phyloP scores from a whole-genome alignment of 2,113 vertebrate genomes.

The Ibidorhyncha struthersii region DNA sequence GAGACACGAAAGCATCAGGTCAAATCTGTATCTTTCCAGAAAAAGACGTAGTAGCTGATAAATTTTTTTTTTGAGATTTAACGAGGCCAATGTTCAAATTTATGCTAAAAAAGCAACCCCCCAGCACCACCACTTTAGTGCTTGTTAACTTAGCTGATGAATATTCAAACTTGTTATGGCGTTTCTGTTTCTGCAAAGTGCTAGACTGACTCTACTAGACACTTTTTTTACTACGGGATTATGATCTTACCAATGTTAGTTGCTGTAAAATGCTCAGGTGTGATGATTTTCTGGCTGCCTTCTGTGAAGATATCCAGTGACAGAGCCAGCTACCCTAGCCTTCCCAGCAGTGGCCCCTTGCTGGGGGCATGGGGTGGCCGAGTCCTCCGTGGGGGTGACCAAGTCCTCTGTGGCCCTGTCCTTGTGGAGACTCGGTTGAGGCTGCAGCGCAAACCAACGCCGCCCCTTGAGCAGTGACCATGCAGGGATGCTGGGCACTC shows the following conservation, averaged over 20 bases:
- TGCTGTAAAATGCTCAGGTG: background rate
- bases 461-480: accelerated
- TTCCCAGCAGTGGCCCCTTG: background rate
- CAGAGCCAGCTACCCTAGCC: background rate
- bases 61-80: background rate
- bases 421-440: background rate
- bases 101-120: background rate
- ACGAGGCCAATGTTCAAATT: background rate
- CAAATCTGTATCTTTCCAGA: background rate
- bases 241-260: background rate
- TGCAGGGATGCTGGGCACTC: background rate
- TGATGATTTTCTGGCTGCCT: background rate
- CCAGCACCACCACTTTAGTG: background rate
- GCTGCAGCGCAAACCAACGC: background rate
- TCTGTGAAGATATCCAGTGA: background rate
- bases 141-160: background rate
- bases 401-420: accelerated
- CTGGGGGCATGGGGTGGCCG: background rate
- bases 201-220: background rate
- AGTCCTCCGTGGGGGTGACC: background rate
- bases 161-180: background rate
- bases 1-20: background rate
- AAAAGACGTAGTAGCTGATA: background rate
- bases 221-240: background rate
- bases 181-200: background rate